Evolutionary conservation across 2,888 invertebrate species (phyloP).

Genomic region (Ditylenchus weischeri): DNA sequence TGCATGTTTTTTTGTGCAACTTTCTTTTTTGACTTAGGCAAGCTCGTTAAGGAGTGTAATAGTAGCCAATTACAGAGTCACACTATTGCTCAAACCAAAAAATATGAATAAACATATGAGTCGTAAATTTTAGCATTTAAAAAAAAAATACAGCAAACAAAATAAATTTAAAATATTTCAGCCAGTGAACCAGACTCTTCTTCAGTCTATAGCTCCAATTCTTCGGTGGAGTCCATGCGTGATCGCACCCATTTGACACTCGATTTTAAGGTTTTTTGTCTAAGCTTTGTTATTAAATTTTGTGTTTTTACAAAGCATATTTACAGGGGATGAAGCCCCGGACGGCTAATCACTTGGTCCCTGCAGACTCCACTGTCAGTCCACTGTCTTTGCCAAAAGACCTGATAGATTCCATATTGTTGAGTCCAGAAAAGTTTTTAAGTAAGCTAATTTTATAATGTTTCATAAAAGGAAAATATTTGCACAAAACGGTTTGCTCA

Average conservation of each 20-base stretch:
- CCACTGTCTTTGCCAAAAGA: slow-evolving; percentile 11
- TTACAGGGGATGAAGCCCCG: slow-evolving; percentile 7
- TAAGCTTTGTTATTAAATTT: background rate
- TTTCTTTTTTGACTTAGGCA: too few species aligned
- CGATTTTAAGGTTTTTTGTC: slow-evolving; percentile 12
- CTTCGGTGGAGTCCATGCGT: slow-evolving; percentile 13
- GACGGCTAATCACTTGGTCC: background rate
- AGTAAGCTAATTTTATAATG: background rate
- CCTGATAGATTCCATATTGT: slow-evolving; percentile 8
- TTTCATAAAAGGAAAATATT: too few species aligned
- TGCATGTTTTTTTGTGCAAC: too few species aligned
- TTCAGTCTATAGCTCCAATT: background rate
- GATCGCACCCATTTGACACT: slow-evolving; percentile 24
- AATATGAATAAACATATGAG: too few species aligned
- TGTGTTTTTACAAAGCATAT: background rate
- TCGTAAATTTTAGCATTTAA: too few species aligned
- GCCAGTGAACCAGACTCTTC: slow-evolving; percentile 11
- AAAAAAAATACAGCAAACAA: background rate
- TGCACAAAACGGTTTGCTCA: too few species aligned
- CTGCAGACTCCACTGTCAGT: slow-evolving; percentile 8
- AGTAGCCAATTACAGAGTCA: too few species aligned
- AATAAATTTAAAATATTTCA: background rate
- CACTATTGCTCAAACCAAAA: too few species aligned
- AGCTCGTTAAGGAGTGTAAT: too few species aligned
- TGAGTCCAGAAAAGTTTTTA: slow-evolving; percentile 13